Conservation (phyloP, 2,888 invertebrate genomes). For the Allophyes oxyacanthae region DNA sequence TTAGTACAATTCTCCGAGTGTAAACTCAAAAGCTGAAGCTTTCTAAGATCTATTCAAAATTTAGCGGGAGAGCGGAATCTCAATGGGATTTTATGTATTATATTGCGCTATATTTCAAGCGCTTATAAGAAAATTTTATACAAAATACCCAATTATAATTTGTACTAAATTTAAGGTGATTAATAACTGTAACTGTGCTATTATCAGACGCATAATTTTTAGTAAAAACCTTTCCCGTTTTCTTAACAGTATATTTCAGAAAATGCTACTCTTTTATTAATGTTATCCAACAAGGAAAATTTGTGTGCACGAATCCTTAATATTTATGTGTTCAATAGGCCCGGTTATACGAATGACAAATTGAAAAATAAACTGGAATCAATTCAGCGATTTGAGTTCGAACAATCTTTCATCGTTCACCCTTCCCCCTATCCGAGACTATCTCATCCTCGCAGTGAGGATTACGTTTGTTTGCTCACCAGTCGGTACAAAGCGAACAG, state of each 20-base stretch:
- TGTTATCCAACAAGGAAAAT: slow-evolving; percentile 13
- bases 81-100: slow-evolving; percentile 7
- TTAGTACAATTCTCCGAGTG: slow-evolving; percentile 29
- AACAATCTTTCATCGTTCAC: slow-evolving; percentile 51
- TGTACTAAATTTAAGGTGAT: too few species aligned
- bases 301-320: slow-evolving; percentile 48
- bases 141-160: too few species aligned
- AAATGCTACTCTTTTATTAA: slow-evolving; percentile 22
- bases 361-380: slow-evolving; percentile 65
- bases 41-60: slow-evolving; percentile 28
- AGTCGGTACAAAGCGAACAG: slow-evolving; percentile 83
- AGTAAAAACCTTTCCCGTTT: not conserved
- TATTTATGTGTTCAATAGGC: slow-evolving; percentile 54
- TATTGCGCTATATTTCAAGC: too few species aligned
- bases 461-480: slow-evolving; percentile 82
- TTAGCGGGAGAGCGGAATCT: not conserved
- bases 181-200: not conserved
- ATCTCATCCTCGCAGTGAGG: slow-evolving; percentile 64
- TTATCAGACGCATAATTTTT: not conserved
- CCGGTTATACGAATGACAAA: slow-evolving; percentile 57
- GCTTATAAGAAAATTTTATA: not conserved
- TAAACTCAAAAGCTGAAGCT: slow-evolving; percentile 32
- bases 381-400: slow-evolving; percentile 57
- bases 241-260: slow-evolving; percentile 15
- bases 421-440: slow-evolving; percentile 49